These are phyloP conservation scores for Anoura caudifer DNA, from an alignment of 2,113 vertebrate species.

Conservation along the genomic window DNA sequence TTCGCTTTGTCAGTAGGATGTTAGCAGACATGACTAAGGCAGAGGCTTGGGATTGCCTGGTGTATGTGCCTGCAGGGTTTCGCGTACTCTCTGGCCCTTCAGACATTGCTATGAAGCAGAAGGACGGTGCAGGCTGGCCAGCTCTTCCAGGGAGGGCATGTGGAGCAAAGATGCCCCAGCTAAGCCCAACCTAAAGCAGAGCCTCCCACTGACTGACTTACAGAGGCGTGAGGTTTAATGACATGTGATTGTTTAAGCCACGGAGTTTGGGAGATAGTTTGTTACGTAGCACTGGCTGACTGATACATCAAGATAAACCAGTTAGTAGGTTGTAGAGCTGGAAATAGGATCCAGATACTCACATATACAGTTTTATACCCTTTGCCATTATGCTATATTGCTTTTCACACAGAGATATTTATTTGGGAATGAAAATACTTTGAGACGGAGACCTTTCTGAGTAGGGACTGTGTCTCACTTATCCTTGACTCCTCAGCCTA, in stretches of 20 bases:
- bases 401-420: not conserved
- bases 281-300: conserved; percentile 10
- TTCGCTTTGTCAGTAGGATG: not conserved
- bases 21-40: not conserved
- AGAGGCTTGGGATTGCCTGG: not conserved
- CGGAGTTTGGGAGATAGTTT: not conserved
- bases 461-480: not conserved
- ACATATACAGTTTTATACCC: not conserved
- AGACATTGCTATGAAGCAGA: not conserved
- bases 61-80: not conserved
- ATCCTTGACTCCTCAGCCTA: not conserved
- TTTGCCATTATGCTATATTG: not conserved
- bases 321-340: not conserved
- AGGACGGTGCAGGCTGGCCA: not conserved
- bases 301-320: not conserved
- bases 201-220: not conserved
- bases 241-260: not conserved
- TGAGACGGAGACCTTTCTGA: not conserved
- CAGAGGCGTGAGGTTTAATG: not conserved
- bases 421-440: not conserved
- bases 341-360: not conserved
- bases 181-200: not conserved
- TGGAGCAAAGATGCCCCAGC: not conserved
- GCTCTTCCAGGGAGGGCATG: not conserved
- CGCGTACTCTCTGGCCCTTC: not conserved